phyloP scores from a whole-genome alignment of 2,797 vertebrate genomes.

The Hydrocynus forskahlii region DNA sequence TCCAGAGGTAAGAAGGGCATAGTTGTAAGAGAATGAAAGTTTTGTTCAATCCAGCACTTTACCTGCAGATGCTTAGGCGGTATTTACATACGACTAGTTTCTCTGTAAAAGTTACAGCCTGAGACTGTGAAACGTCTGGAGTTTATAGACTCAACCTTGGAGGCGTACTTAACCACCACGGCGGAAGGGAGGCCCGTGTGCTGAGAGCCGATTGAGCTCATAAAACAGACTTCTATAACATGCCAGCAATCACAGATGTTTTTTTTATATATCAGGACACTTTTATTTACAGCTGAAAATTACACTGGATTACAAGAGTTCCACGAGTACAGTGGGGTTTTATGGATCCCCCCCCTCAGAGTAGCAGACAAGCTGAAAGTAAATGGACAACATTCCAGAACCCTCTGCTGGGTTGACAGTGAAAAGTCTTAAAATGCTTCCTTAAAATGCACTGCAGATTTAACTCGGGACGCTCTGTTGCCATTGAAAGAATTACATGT shows the following conservation, averaged over 20 bases:
- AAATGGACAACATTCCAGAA: constrained; percentile 48
- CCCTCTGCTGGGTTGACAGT: constrained; percentile 42
- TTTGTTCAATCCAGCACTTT: not conserved
- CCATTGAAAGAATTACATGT: constrained; percentile 28
- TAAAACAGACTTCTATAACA: constrained; percentile 24
- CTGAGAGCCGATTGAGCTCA: constrained; percentile 17
- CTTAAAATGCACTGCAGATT: constrained; percentile 33
- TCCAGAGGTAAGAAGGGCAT: not conserved
- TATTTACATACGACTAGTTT: constrained; percentile 25
- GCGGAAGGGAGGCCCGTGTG: not conserved
- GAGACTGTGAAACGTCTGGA: constrained; percentile 10
- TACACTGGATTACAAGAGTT: constrained; percentile 63
- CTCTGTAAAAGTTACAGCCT: constrained; percentile 22
- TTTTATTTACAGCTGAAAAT: constrained; percentile 66
- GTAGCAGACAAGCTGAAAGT: constrained; percentile 37
- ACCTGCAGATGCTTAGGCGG: not conserved
- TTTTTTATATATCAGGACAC: constrained; percentile 58
- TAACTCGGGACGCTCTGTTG: not conserved
- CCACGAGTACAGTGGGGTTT: constrained; percentile 57
- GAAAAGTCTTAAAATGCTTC: constrained; percentile 27
- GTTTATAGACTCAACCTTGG: constrained; percentile 40
- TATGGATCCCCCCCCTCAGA: constrained; percentile 44
- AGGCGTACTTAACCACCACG: not conserved
- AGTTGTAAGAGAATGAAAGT: not conserved
- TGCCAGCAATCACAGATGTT: constrained; percentile 31